phyloP scores from a whole-genome alignment of 2,888 invertebrate genomes.

The Danaus chrysippus region DNA sequence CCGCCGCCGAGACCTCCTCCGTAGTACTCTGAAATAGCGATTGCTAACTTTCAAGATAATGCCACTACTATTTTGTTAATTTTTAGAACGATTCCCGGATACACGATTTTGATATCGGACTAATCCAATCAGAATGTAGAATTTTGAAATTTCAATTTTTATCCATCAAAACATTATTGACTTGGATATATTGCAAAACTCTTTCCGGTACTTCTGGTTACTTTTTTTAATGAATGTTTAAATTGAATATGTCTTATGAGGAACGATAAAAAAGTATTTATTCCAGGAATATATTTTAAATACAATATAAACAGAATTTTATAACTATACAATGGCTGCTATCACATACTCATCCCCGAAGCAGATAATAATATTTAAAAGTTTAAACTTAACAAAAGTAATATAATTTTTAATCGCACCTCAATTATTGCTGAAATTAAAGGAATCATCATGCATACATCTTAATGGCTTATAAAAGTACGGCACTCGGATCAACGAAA shows the following conservation, averaged over 20 bases:
- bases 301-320: too few species aligned
- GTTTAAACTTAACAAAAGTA: too few species aligned
- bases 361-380: slow-evolving; percentile 9
- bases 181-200: too few species aligned
- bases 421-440: slow-evolving; percentile 24
- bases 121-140: too few species aligned
- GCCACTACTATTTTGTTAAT: not conserved
- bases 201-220: too few species aligned
- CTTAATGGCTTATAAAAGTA: slow-evolving; percentile 44
- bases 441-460: slow-evolving; percentile 55
- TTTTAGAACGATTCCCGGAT: not conserved
- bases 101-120: too few species aligned
- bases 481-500: slow-evolving; percentile 59
- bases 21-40: slow-evolving; percentile 65
- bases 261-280: slow-evolving; percentile 40
- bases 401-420: slow-evolving; percentile 21
- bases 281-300: too few species aligned
- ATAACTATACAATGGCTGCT: too few species aligned
- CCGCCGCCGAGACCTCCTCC: slow-evolving; percentile 73
- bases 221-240: not conserved
- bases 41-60: slow-evolving; percentile 20
- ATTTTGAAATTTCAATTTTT: too few species aligned
- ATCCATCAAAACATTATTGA: too few species aligned
- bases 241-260: slow-evolving; percentile 30
- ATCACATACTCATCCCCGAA: not conserved